Conservation (phyloP, 1,140 invertebrate genomes). For the Scaptomyza pallida region DNA sequence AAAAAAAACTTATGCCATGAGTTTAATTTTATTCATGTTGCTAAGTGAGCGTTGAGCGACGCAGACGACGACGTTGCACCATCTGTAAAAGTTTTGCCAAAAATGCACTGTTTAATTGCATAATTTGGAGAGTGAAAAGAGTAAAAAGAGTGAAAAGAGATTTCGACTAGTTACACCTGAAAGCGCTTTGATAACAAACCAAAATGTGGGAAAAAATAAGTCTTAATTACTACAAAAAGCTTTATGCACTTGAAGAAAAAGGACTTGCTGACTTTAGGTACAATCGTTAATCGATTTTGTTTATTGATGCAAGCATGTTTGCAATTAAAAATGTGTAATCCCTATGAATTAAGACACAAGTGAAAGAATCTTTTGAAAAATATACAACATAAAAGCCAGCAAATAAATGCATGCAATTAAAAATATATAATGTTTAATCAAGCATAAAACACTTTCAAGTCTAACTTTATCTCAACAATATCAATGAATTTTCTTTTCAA, state of each 20-base stretch:
- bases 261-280: no score
- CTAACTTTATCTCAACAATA: neutral
- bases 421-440: slow-evolving; percentile 11
- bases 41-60: slow-evolving; percentile 76
- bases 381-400: neutral
- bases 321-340: neutral
- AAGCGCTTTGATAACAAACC: slow-evolving; percentile 24
- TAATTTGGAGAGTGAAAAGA: slow-evolving; percentile 69
- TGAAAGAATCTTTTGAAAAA: neutral
- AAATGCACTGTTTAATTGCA: slow-evolving; percentile 80
- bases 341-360: neutral
- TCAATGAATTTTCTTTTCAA: slow-evolving; percentile 11
- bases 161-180: slow-evolving; percentile 51
- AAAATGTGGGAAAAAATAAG: slow-evolving; percentile 4
- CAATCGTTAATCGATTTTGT: no score
- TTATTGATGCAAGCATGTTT: no score
- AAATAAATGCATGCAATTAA: neutral
- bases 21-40: slow-evolving; percentile 81
- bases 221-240: neutral
- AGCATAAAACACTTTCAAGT: slow-evolving; percentile 2
- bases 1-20: slow-evolving; percentile 70
- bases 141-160: slow-evolving; percentile 54
- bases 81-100: slow-evolving; percentile 54
- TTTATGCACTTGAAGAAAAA: neutral
- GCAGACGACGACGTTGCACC: slow-evolving; percentile 10